Base-by-base conservation (phyloP, 2,797 vertebrate genomes). In the Lepilemur septentrionalis region DNA sequence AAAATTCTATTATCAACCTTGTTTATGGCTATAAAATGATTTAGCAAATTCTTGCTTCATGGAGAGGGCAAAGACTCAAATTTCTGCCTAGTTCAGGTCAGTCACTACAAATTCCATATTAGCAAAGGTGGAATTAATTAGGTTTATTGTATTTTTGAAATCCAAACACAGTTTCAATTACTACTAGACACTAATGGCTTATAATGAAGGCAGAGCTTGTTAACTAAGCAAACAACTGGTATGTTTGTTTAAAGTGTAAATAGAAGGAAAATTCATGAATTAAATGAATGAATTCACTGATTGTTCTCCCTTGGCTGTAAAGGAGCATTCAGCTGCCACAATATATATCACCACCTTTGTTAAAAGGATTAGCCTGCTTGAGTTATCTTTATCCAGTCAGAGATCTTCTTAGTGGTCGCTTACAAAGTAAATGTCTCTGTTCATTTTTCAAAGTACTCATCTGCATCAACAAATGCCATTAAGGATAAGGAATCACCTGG, bases 191-290 rank as follows among this genome's bases (percentile, higher is more conserved):
- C 91, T 96, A 97, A 98, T 94, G 96, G 93, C 83, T 97, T 92
- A 96, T 94, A 95, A 96, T 97, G 89, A 97, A 96, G 93, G 91
- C 93, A 95, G 89, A 90, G 93, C 91, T 89, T 97, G 96, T 96
- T 94, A 95, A 91, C 91, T 93, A 93, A 96, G 91, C 96, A 97
- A 97, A 97, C 95, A 97, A 95, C 83, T 95, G 96, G 91, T 61
- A 91, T 90, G 95, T 97, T 91, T 98, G 96, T 97, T 97, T 96
- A 96, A 96, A 97, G 95, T 95, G 75, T 96, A 98, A 97, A 97
- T 79, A 97, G 95, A 97, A 96, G 79, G 83, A 93, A 97, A 97
- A 94, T 52, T 96, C 96, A 92, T 89, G 92, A 97, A 96, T 92
- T 93, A 94, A 96, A 93, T 86, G 94, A 96, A 93, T 96, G 93